These are phyloP conservation scores for Dendrocincla fuliginosa DNA, from an alignment of 2,797 vertebrate species.

Conservation along the genomic window DNA sequence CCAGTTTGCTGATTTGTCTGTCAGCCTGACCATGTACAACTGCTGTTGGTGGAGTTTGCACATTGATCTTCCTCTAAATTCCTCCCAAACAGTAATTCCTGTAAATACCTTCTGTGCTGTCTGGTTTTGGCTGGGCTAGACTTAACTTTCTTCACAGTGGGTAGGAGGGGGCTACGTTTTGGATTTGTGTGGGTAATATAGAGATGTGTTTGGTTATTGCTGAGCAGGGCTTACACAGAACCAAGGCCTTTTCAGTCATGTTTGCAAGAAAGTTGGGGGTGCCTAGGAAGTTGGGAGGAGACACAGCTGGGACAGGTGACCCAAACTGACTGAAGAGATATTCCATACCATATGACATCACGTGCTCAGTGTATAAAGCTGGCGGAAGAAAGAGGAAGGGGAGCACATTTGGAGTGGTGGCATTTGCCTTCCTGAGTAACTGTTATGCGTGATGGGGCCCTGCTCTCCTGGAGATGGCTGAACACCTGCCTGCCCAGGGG, in stretches of 20 bases:
- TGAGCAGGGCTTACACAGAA: not conserved
- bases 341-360: not conserved
- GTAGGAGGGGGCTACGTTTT: not conserved
- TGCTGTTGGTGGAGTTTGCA: not conserved
- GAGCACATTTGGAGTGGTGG: not conserved
- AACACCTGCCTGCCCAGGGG: not conserved
- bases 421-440: not conserved
- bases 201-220: not conserved
- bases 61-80: not conserved
- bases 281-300: not conserved
- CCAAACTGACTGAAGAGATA: not conserved
- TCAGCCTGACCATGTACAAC: not conserved
- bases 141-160: not conserved
- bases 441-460: accelerated
- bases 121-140: not conserved
- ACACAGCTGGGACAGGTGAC: not conserved
- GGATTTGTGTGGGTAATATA: not conserved
- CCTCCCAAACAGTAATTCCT: not conserved
- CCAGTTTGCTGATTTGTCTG: not conserved
- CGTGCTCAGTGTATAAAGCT: not conserved
- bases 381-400: not conserved
- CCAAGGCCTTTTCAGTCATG: not conserved
- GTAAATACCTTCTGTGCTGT: not conserved
- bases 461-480: not conserved
- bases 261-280: not conserved